Conservation (phyloP, 2,888 invertebrate genomes). For the Ditula angustiorana region DNA sequence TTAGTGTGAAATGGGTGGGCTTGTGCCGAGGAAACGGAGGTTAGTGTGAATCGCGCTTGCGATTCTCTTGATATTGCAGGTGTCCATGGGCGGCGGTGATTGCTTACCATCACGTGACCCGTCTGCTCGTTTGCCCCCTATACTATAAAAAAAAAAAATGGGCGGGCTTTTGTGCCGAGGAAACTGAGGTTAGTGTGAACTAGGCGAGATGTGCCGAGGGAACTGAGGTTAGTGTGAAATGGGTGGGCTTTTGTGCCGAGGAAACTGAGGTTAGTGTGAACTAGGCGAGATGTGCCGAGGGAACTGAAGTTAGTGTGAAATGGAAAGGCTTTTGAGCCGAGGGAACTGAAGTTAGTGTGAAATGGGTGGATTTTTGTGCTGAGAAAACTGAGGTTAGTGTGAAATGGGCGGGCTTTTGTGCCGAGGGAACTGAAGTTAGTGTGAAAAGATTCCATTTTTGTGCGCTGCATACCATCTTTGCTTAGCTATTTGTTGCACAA, state of each 20-base stretch:
- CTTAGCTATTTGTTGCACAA: too few species aligned
- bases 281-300: too few species aligned
- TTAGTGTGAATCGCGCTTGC: too few species aligned
- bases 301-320: too few species aligned
- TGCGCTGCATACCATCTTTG: too few species aligned
- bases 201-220: constrained; percentile 87
- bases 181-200: constrained; percentile 77
- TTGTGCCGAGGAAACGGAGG: constrained; percentile 88
- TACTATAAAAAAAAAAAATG: too few species aligned
- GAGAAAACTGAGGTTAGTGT: constrained; percentile 81
- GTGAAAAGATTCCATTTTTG: constrained; percentile 78
- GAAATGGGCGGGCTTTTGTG: constrained; percentile 84
- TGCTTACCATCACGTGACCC: too few species aligned
- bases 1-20: constrained; percentile 55
- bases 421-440: constrained; percentile 85
- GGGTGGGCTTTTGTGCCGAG: constrained; percentile 88
- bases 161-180: constrained; percentile 88
- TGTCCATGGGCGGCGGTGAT: too few species aligned
- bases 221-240: constrained; percentile 72
- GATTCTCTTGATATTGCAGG: too few species aligned
- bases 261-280: constrained; percentile 77
- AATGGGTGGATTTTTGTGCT: constrained; percentile 90
- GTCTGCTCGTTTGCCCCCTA: too few species aligned
- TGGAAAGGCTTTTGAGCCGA: too few species aligned
- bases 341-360: too few species aligned